phyloP scores from a whole-genome alignment of 2,888 invertebrate species.

The Drosophila histrio region DNA sequence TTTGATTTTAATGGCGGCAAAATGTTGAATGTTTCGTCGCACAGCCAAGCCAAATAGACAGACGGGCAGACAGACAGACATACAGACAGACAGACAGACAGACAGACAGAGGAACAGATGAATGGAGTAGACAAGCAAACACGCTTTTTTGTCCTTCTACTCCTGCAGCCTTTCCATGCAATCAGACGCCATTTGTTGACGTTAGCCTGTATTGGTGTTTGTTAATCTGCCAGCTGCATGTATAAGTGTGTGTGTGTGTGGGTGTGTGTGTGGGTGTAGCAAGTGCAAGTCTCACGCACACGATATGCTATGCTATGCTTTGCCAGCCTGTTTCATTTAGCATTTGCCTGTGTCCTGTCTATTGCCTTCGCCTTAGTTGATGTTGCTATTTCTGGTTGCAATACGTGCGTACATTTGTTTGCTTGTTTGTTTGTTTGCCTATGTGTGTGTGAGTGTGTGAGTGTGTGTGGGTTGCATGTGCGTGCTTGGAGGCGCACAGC shows the following conservation, averaged over 20 bases:
- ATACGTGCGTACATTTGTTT: slow-evolving; percentile 43
- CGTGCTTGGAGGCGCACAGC: slow-evolving; percentile 57
- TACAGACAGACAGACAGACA: slow-evolving; percentile 6
- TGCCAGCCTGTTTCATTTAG: slow-evolving; percentile 28
- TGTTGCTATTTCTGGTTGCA: slow-evolving; percentile 18
- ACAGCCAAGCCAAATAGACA: slow-evolving; percentile 33
- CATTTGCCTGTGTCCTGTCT: slow-evolving; percentile 25
- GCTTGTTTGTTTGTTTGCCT: slow-evolving; percentile 46
- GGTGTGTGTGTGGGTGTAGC: slow-evolving; percentile 16
- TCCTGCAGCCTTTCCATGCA: slow-evolving; percentile 55
- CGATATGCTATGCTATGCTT: neutral
- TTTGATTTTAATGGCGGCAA: slow-evolving; percentile 80
- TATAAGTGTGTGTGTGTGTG: slow-evolving; percentile 2
- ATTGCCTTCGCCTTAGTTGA: slow-evolving; percentile 27
- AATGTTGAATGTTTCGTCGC: slow-evolving; percentile 70
- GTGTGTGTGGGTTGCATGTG: slow-evolving; percentile 53
- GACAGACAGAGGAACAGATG: slow-evolving; percentile 5
- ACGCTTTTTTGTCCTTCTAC: slow-evolving; percentile 12
- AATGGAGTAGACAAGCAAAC: slow-evolving; percentile 32
- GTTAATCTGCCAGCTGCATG: slow-evolving; percentile 47
- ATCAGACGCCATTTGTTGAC: slow-evolving; percentile 75
- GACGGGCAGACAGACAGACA: slow-evolving; percentile 2
- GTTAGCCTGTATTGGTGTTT: slow-evolving; percentile 51
- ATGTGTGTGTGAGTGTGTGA: slow-evolving; percentile 28
- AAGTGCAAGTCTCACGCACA: slow-evolving; percentile 32